Evolutionary conservation across 2,888 invertebrate genomes (phyloP).

Genomic region (Suillia variegata): DNA sequence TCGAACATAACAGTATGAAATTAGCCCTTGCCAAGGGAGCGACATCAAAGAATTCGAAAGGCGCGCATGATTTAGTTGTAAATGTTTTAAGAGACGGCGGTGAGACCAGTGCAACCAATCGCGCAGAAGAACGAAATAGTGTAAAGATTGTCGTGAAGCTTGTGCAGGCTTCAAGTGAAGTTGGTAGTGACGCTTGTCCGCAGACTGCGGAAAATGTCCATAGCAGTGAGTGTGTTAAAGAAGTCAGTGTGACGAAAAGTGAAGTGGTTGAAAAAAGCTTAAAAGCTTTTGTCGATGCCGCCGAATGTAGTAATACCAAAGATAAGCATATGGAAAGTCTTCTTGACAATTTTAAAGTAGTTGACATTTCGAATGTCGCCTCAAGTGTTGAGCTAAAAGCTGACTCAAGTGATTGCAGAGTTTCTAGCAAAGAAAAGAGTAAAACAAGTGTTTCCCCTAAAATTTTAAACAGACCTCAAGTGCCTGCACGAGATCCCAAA

Average conservation of each 20-base stretch:
- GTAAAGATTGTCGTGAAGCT: conserved; percentile 14
- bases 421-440: no score
- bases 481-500: conserved; percentile 42
- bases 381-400: neutral
- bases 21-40: neutral
- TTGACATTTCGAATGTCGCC: neutral
- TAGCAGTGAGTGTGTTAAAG: neutral
- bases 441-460: no score
- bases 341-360: neutral
- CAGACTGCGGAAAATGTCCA: no score
- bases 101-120: no score
- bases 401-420: no score
- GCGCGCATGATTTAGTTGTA: no score
- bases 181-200: no score
- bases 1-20: neutral
- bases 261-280: neutral
- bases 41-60: neutral
- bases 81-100: no score
- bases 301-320: conserved; percentile 20
- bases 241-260: neutral
- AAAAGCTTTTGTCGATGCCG: conserved; percentile 26
- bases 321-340: conserved; percentile 9
- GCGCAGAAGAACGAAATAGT: neutral
- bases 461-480: conserved; percentile 27
- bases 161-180: neutral